Conservation (phyloP, 2,797 vertebrate species). For the Arnoldichthys spilopterus region DNA sequence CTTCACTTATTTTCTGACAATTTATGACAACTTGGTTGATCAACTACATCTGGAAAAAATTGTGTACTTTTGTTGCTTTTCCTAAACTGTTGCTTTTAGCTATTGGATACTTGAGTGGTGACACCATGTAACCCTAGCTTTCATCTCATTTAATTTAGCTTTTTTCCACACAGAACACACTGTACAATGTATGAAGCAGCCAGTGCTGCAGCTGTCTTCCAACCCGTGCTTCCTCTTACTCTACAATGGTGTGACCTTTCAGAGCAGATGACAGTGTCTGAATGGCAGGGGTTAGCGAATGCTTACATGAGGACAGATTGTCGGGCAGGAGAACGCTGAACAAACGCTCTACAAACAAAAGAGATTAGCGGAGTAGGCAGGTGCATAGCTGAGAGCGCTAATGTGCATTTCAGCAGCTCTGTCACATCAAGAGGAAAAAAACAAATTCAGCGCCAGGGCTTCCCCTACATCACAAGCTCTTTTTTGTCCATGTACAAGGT, state of each 20-base stretch:
- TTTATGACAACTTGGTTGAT: not conserved
- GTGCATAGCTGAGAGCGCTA: conserved; percentile 34
- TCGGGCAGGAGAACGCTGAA: conserved; percentile 2
- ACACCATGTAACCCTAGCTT: not conserved
- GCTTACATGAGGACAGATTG: conserved; percentile 54
- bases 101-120: not conserved
- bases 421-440: conserved; percentile 19
- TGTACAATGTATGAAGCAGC: not conserved
- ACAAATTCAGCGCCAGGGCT: not conserved
- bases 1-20: too few relatives aligned
- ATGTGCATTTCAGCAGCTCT: conserved; percentile 7
- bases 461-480: not conserved
- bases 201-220: conserved; percentile 16
- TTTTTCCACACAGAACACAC: not conserved
- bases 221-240: conserved; percentile 34
- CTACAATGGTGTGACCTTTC: conserved; percentile 32
- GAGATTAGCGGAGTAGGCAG: conserved; percentile 56
- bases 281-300: conserved; percentile 62
- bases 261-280: conserved; percentile 56
- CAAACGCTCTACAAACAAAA: conserved; percentile 36
- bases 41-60: not conserved
- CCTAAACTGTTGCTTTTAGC: not conserved
- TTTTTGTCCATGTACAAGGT: not conserved
- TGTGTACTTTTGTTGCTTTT: too few relatives aligned
- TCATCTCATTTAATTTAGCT: conserved; percentile 22